Evolutionary conservation across 2,113 vertebrate genomes (phyloP).

Genomic region (Catharus minimus): DNA sequence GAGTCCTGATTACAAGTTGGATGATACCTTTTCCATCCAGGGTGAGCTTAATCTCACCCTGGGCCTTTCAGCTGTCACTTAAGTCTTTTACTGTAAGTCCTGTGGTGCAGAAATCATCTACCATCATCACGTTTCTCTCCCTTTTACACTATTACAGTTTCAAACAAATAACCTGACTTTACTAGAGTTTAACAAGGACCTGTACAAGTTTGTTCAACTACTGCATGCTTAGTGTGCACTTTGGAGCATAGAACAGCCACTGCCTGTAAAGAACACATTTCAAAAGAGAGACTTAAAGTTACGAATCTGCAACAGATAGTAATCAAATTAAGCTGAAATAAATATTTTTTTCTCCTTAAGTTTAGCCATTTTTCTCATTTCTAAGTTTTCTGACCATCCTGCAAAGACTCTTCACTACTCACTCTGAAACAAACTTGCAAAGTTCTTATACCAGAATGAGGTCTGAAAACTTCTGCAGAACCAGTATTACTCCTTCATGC

Average conservation of each 20-base stretch:
- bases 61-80: neutral
- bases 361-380: neutral
- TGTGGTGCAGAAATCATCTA: neutral
- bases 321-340: neutral
- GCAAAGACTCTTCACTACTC: neutral
- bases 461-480: conserved; percentile 21
- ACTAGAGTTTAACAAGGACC: neutral
- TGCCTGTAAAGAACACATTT: neutral
- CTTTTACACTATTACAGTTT: neutral
- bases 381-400: neutral
- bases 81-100: neutral
- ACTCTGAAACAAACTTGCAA: neutral
- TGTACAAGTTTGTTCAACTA: neutral
- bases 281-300: neutral
- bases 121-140: neutral
- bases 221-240: neutral
- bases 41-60: neutral
- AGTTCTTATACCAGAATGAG: neutral
- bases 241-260: neutral
- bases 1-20: neutral
- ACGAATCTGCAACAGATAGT: neutral
- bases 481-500: neutral
- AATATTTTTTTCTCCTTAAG: neutral
- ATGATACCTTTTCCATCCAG: neutral
- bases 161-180: neutral